Evolutionary conservation across 2,113 vertebrate genomes (phyloP).

Genomic region (Pedionomus torquatus): DNA sequence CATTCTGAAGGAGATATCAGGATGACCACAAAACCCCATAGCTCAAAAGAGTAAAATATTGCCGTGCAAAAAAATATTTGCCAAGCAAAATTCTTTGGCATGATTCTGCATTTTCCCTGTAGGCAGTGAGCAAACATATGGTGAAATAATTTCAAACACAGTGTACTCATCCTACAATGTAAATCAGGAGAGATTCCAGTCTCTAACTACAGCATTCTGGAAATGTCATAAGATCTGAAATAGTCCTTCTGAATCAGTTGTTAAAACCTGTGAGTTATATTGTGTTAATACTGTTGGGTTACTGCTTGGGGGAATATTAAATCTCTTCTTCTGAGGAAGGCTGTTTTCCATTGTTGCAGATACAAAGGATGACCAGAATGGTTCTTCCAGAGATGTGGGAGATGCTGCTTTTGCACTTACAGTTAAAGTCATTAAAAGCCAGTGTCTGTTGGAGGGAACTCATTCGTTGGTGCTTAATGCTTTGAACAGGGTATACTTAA

Average conservation of each 20-base stretch:
- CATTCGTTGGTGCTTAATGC: slow-evolving; percentile 86
- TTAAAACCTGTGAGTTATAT: background rate
- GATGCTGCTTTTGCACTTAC: slow-evolving; percentile 80
- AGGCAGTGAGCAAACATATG: background rate
- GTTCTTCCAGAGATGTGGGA: slow-evolving; percentile 51
- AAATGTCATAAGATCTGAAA: background rate
- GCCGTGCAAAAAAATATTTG: background rate
- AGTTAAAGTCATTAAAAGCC: slow-evolving; percentile 86
- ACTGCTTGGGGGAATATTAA: background rate
- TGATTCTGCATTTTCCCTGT: background rate
- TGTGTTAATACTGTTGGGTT: background rate
- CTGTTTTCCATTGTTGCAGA: slow-evolving; percentile 58
- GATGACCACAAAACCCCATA: background rate
- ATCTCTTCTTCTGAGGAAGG: background rate
- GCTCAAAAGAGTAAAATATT: background rate
- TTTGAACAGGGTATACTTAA: slow-evolving; percentile 87
- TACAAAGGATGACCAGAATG: slow-evolving; percentile 24
- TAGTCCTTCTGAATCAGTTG: background rate
- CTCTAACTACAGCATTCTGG: background rate
- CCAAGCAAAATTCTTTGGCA: background rate
- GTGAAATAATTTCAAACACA: background rate
- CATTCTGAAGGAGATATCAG: background rate
- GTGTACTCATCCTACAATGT: background rate
- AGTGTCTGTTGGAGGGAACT: slow-evolving; percentile 87
- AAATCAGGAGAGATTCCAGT: background rate